phyloP scores from a whole-genome alignment of 1,140 invertebrate species.

The Cherax destructor region DNA sequence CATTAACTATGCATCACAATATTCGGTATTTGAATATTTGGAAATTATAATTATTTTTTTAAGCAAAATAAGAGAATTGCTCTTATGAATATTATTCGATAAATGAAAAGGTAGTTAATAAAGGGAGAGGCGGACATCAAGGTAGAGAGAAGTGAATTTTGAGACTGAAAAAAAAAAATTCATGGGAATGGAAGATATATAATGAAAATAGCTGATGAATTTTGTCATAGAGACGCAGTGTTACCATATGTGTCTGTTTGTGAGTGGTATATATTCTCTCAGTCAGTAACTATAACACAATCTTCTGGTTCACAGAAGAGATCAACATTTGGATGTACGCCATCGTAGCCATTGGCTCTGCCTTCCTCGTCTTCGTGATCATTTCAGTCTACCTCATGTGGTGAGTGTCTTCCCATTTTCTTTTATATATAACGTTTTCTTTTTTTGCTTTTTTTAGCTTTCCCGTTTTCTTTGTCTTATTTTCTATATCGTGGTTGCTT shows the following conservation, averaged over 20 bases:
- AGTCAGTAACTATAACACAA: not conserved
- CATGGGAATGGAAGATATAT: not conserved
- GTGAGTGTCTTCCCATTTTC: conserved; percentile 74
- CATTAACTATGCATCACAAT: too few species aligned
- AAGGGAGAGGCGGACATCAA: too few species aligned
- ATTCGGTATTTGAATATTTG: too few species aligned
- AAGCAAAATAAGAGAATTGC: too few species aligned
- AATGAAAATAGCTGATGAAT: not conserved
- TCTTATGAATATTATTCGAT: too few species aligned
- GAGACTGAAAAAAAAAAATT: not conserved
- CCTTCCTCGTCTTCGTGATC: conserved; percentile 80
- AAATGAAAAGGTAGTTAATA: too few species aligned
- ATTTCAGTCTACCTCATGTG: conserved; percentile 80
- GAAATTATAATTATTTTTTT: too few species aligned
- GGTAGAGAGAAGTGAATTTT: not conserved
- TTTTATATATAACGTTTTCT: not conserved
- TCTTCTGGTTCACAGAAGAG: conserved; percentile 72
- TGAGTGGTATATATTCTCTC: not conserved
- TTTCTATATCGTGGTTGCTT: not conserved
- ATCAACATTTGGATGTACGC: conserved; percentile 80
- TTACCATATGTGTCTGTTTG: not conserved
- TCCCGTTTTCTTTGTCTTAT: not conserved
- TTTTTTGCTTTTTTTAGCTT: not conserved
- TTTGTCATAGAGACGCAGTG: not conserved
- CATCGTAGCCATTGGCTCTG: conserved; percentile 79